These are phyloP conservation scores for Drosophila prosaltans DNA, from an alignment of 1,140 invertebrate genomes.

Conservation along the genomic window DNA sequence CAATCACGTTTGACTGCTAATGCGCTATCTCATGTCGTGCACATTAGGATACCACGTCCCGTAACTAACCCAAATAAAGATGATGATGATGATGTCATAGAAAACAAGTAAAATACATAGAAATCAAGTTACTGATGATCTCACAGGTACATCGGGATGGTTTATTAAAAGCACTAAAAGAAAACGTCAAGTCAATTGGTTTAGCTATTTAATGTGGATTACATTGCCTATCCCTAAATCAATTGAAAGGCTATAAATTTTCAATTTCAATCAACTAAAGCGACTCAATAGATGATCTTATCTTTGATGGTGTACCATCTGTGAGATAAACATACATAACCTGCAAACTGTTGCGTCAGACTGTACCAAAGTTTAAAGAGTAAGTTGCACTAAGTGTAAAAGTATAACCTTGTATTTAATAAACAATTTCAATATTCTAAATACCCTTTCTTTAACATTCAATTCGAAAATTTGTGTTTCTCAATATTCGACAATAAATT, in stretches of 20 bases:
- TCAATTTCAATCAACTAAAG: slow-evolving; percentile 50
- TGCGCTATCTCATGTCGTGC: slow-evolving; percentile 58
- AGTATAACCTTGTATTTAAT: no score
- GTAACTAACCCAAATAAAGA: slow-evolving; percentile 20
- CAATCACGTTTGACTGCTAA: slow-evolving; percentile 49
- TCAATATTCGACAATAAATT: background rate
- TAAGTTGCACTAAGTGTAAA: no score
- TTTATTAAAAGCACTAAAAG: slow-evolving; percentile 31
- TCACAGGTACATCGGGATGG: slow-evolving; percentile 43
- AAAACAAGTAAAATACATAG: slow-evolving; percentile 43
- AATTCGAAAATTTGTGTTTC: background rate
- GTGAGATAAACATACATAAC: background rate
- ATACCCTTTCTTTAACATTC: background rate
- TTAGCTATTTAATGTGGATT: slow-evolving; percentile 55
- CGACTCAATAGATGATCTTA: slow-evolving; percentile 53
- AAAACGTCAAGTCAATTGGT: slow-evolving; percentile 53
- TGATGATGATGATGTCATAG: slow-evolving; percentile 61
- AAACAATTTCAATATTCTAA: background rate
- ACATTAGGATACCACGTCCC: slow-evolving; percentile 43
- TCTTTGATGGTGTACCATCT: slow-evolving; percentile 7
- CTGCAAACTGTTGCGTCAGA: slow-evolving; percentile 3
- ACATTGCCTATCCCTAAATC: slow-evolving; percentile 38
- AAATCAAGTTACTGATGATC: slow-evolving; percentile 62
- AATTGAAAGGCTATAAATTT: slow-evolving; percentile 44
- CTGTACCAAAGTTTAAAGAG: background rate